Evolutionary conservation across 1,140 invertebrate genomes (phyloP).

Genomic region (Lanistes nyassanus): DNA sequence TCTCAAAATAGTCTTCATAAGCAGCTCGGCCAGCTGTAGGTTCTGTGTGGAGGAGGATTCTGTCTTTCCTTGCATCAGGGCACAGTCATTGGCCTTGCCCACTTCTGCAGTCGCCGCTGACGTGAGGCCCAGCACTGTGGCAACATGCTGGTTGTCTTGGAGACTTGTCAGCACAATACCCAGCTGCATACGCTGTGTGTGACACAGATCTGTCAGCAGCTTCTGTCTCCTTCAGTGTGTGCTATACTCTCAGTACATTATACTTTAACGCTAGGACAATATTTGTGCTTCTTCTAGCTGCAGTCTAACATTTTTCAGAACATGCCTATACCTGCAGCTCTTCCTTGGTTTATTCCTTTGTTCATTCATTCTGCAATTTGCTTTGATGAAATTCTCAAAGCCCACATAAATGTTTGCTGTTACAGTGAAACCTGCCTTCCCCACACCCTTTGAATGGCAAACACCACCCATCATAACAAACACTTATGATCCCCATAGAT

Average conservation of each 20-base stretch:
- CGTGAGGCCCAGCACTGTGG: constrained; percentile 70
- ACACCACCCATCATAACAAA: too few relatives aligned
- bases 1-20: constrained; percentile 72
- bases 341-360: too few relatives aligned
- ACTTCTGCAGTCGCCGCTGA: not conserved
- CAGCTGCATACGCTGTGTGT: constrained; percentile 71
- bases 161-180: constrained; percentile 74
- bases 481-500: too few relatives aligned
- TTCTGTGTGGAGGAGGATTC: constrained; percentile 44
- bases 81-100: not conserved
- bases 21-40: constrained; percentile 67
- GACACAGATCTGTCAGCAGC: not conserved
- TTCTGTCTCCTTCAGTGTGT: not conserved
- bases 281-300: too few relatives aligned
- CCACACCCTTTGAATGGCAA: too few relatives aligned
- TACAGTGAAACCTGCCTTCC: too few relatives aligned
- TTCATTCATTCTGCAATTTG: too few relatives aligned
- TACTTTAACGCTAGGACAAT: not conserved
- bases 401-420: too few relatives aligned
- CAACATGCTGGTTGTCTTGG: constrained; percentile 73
- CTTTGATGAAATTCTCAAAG: too few relatives aligned
- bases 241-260: not conserved
- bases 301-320: not conserved
- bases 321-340: not conserved
- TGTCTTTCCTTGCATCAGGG: not conserved